Conservation (phyloP, 2,113 vertebrate species). For the Archilochus colubris region DNA sequence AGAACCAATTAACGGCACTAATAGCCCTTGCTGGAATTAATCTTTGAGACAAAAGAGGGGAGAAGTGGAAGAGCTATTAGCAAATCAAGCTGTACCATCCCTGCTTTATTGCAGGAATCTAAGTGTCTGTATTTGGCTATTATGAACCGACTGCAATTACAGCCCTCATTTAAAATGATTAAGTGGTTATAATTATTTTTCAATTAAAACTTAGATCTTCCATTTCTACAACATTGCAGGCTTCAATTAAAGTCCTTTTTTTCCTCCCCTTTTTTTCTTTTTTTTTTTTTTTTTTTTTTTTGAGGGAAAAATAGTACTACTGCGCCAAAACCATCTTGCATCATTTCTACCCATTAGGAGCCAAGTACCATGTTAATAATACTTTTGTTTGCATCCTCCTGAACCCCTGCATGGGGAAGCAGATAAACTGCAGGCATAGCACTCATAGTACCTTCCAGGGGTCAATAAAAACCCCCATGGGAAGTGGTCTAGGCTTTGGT, state of each 20-base stretch:
- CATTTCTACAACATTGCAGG: conserved; percentile 83
- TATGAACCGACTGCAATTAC: conserved; percentile 98
- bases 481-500: accelerated
- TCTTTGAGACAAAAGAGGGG: conserved; percentile 97
- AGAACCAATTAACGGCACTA: conserved; percentile 99
- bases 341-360: conserved; percentile 34
- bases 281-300: not conserved
- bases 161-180: conserved; percentile 97
- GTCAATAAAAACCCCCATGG: not conserved
- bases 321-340: conserved; percentile 70
- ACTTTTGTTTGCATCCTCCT: conserved; percentile 39
- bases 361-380: conserved; percentile 19
- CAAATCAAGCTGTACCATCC: conserved; percentile 96
- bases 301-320: conserved; percentile 40
- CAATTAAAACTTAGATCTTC: conserved; percentile 99
- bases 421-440: not conserved
- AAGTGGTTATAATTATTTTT: conserved; percentile 99
- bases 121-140: conserved; percentile 88
- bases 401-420: not conserved
- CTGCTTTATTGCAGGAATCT: conserved; percentile 94
- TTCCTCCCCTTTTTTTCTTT: not conserved
- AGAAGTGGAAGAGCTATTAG: conserved; percentile 95
- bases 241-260: conserved; percentile 83
- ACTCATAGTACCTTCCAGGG: not conserved
- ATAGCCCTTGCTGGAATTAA: conserved; percentile 99